These are phyloP conservation scores for Mormyrops attenuatus DNA, from an alignment of 2,797 vertebrate species.

Conservation along the genomic window DNA sequence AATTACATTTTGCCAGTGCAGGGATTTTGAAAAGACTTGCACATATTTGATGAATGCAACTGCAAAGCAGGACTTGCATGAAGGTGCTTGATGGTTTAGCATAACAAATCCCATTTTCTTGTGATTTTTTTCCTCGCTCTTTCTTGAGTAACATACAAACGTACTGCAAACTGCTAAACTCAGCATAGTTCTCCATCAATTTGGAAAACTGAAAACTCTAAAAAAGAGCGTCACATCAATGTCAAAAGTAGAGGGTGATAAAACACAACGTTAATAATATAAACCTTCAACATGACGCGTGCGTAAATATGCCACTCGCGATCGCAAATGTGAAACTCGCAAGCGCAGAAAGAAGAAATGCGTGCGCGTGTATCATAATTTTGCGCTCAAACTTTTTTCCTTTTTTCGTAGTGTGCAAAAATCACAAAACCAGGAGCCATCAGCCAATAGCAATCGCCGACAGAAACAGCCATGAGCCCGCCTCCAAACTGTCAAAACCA, in stretches of 20 bases:
- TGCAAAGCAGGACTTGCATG: not conserved
- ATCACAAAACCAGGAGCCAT: not conserved
- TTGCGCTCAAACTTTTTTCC: not conserved
- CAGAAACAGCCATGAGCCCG: not conserved
- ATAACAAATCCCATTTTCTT: not conserved
- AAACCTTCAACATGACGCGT: not conserved
- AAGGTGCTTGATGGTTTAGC: not conserved
- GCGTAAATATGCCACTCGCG: not conserved
- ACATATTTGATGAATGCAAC: not conserved
- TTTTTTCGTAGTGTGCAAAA: not conserved
- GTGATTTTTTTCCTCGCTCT: not conserved
- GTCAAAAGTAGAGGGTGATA: not conserved
- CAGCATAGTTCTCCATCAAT: not conserved
- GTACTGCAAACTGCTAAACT: not conserved
- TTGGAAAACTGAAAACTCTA: not conserved
- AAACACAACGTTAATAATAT: not conserved
- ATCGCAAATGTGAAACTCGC: not conserved
- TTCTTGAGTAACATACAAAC: not conserved
- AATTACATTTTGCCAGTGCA: not conserved
- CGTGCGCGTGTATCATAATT: not conserved
- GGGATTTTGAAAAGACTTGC: not conserved
- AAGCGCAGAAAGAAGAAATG: not conserved
- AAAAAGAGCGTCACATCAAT: not conserved
- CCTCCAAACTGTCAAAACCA: not conserved
- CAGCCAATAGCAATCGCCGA: not conserved